A percentile compares a stretch with the other conserved stretches of the same genome.
These are phyloP conservation scores for Microdon myrmicae DNA, from an alignment of 2,888 invertebrate species.

Conservation along the genomic window DNA sequence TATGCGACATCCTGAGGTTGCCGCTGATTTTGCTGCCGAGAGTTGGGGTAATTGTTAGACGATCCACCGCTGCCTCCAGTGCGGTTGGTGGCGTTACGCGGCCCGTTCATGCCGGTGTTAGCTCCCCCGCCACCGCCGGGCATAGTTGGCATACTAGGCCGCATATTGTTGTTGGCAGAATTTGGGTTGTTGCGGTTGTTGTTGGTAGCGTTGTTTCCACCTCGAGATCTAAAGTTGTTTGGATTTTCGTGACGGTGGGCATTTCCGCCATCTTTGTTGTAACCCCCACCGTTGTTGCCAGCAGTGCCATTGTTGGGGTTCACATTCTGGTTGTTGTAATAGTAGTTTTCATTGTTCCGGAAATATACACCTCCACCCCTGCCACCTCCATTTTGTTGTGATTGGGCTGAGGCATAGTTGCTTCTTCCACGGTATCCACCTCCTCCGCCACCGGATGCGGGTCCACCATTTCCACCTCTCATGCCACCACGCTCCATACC, in stretches of 20 bases:
- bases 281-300: conserved; percentile 54
- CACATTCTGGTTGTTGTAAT: conserved; percentile 55
- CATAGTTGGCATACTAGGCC: conserved; percentile 57
- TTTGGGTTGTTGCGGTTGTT: conserved; percentile 26
- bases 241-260: conserved; percentile 36
- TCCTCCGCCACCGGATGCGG: conserved; percentile 22
- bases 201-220: conserved; percentile 57
- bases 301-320: conserved; percentile 57
- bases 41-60: conserved; percentile 58
- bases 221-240: conserved; percentile 61
- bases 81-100: conserved; percentile 38
- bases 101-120: conserved; percentile 27
- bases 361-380: conserved; percentile 60
- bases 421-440: conserved; percentile 44
- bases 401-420: conserved; percentile 54
- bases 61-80: conserved; percentile 54
- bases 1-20: conserved; percentile 47
- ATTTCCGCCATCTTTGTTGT: conserved; percentile 42
- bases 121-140: conserved; percentile 56
- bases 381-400: conserved; percentile 58
- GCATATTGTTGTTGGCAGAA: conserved; percentile 48
- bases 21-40: conserved; percentile 55
- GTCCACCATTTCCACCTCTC: conserved; percentile 48
- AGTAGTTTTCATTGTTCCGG: conserved; percentile 62
- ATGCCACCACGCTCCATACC: conserved; percentile 59